Evolutionary conservation across 2,113 vertebrate genomes (phyloP).

Genomic region (Entelurus aequoreus): DNA sequence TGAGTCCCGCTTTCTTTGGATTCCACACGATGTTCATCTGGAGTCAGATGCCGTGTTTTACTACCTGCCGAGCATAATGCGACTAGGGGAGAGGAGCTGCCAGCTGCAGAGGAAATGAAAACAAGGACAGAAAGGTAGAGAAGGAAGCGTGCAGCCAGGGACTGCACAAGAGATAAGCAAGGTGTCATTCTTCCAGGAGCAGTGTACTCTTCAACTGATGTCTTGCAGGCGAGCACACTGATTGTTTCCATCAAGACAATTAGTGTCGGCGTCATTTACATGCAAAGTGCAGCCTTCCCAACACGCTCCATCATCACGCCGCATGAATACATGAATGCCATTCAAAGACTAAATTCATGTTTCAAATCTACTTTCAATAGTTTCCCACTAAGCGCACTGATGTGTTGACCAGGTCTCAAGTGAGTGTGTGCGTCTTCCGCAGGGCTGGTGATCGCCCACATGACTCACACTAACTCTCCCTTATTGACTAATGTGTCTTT

Average conservation of each 20-base stretch:
- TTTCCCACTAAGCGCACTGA: constrained; percentile 48
- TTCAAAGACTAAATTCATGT: constrained; percentile 10
- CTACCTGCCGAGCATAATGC: constrained; percentile 14
- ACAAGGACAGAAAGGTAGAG: background rate
- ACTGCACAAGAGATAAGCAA: constrained; percentile 37
- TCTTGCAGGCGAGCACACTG: constrained; percentile 45
- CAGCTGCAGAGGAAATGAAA: constrained; percentile 4
- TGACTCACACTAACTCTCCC: constrained; percentile 39
- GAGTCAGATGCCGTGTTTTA: constrained; percentile 10
- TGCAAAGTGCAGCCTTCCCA: constrained; percentile 42
- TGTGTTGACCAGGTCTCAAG: constrained; percentile 54
- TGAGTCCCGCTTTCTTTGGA: constrained; percentile 21
- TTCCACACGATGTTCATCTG: constrained; percentile 27
- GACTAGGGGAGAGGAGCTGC: constrained; percentile 2
- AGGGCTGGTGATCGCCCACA: constrained; percentile 35
- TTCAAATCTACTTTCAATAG: constrained; percentile 42
- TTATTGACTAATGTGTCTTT: constrained; percentile 46
- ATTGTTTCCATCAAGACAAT: constrained; percentile 60
- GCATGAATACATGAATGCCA: constrained; percentile 35
- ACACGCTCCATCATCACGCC: constrained; percentile 4
- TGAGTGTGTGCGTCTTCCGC: constrained; percentile 38
- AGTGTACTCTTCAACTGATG: constrained; percentile 28
- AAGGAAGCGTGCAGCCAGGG: constrained; percentile 11
- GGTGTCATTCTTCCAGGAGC: constrained; percentile 23
- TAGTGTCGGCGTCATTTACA: constrained; percentile 48